Base-by-base conservation (phyloP, 2,113 vertebrate genomes). In the Neolamprologus falcicula region DNA sequence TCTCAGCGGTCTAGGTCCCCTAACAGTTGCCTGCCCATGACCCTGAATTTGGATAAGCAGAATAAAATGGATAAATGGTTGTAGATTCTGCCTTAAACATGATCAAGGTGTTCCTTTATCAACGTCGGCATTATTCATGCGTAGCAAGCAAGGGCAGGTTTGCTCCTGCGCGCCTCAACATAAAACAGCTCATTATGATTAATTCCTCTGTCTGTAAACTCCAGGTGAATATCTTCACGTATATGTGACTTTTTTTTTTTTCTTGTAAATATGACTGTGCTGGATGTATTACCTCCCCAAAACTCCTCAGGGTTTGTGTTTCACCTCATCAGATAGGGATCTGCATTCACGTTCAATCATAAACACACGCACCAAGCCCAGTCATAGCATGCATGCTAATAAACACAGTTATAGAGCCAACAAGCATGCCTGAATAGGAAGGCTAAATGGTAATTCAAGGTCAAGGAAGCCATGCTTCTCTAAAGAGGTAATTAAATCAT, bases 271-370 rank as follows among this genome's bases (percentile, higher is more conserved):
- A 55, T 33, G 61, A 84, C 35, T 66, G 63, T 76, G 42, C 86
- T 47, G 82, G 86, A 88, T 83, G 79, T 76, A 76, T 82, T 85
- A 55, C 31, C 80, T 86, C 83, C 76, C 61, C 28, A 80, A 82
- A 83, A 21, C 50, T 78, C 84, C 55, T 50, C 13, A 14, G 35
- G 82, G 80, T 84, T 45, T 45, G 47, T 59, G 76, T 80, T 90
- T 76, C 59, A 76, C 53, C 80, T 89, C 80, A 83, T 85, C 90
- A 87, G 88, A 92, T 83, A 86, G 52, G 76, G 47, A 92, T 90
- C 80, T 92, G 85, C 86, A 91, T 88, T 87, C 37, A 59, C 45
- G 28, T 78, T 94, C 63, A 90, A 84, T 84, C 87, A 93, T 82
- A 85, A 14, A 87, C 33, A 53, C 59, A 63, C 4, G 37, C 88